These are phyloP conservation scores for Ricordea florida DNA, from an alignment of 92 coral and sea anemone genomes.

Conservation along the genomic window DNA sequence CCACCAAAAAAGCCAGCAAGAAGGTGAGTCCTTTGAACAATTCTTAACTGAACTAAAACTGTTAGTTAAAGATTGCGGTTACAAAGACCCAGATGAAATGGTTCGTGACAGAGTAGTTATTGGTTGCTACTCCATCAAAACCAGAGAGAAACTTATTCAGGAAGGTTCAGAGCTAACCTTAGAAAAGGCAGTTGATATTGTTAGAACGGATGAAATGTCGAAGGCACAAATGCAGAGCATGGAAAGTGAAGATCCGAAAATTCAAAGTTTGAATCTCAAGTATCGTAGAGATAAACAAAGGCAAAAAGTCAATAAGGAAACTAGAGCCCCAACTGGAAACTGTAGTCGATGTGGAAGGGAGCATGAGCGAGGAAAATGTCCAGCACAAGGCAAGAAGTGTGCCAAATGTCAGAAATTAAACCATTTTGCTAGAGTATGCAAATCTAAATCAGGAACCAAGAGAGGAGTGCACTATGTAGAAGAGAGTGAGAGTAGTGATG, in stretches of 20 bases:
- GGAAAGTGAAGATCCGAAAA: slow-evolving; percentile 18
- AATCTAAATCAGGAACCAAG: neutral
- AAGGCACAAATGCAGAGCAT: slow-evolving; percentile 42
- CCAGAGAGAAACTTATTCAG: slow-evolving; percentile 39
- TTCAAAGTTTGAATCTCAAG: neutral
- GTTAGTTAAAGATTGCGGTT: slow-evolving; percentile 54
- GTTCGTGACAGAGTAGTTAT: slow-evolving; percentile 60
- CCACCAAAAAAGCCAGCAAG: slow-evolving; percentile 35
- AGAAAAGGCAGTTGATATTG: slow-evolving; percentile 50
- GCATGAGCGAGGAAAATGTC: slow-evolving; percentile 31
- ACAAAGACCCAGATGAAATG: slow-evolving; percentile 63
- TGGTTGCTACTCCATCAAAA: slow-evolving; percentile 35
- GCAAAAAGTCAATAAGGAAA: neutral
- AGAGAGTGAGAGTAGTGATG: neutral
- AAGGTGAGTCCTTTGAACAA: slow-evolving; percentile 41
- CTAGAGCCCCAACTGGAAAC: neutral
- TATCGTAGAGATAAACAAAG: too few species aligned
- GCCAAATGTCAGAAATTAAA: slow-evolving; percentile 38
- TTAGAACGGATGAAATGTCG: slow-evolving; percentile 46
- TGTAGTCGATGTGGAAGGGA: slow-evolving; percentile 29
- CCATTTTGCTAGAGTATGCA: slow-evolving; percentile 44
- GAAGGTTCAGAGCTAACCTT: slow-evolving; percentile 59
- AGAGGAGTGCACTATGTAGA: slow-evolving; percentile 26
- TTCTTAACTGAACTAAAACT: slow-evolving; percentile 42
- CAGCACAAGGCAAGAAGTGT: slow-evolving; percentile 33